phyloP scores from a whole-genome alignment of 2,797 vertebrate genomes.

The Calcarius lapponicus region DNA sequence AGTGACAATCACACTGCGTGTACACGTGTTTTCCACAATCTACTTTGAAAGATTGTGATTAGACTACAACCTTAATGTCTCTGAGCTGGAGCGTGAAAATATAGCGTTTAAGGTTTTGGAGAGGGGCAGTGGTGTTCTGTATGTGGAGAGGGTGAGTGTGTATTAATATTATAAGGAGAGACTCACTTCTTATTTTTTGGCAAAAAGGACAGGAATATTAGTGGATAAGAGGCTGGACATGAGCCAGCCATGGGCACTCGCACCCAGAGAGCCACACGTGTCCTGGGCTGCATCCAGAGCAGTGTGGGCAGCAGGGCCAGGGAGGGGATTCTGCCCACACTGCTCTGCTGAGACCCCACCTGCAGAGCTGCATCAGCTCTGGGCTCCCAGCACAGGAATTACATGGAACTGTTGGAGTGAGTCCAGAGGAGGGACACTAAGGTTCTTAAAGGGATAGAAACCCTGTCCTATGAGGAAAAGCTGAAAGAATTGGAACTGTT shows the following conservation, averaged over 20 bases:
- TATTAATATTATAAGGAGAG: background rate
- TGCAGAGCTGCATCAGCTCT: background rate
- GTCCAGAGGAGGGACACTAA: background rate
- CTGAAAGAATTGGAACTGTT: background rate
- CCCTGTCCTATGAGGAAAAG: background rate
- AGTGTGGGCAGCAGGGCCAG: background rate
- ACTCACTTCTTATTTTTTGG: background rate
- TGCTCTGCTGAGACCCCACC: background rate
- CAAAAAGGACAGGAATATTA: background rate
- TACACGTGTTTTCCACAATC: background rate
- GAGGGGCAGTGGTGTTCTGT: accelerated
- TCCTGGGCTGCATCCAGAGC: background rate
- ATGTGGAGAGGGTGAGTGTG: background rate
- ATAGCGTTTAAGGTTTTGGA: background rate
- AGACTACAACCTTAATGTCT: background rate
- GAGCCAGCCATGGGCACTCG: background rate
- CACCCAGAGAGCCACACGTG: background rate
- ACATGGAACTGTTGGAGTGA: accelerated
- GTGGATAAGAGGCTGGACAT: background rate
- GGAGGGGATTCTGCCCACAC: background rate
- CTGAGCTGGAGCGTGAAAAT: background rate
- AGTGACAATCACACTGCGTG: background rate
- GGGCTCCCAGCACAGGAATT: accelerated
- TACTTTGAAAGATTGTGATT: background rate
- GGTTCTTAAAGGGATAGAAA: background rate